Evolutionary conservation across 2,113 vertebrate species (phyloP).

Genomic region (Salminus brasiliensis): DNA sequence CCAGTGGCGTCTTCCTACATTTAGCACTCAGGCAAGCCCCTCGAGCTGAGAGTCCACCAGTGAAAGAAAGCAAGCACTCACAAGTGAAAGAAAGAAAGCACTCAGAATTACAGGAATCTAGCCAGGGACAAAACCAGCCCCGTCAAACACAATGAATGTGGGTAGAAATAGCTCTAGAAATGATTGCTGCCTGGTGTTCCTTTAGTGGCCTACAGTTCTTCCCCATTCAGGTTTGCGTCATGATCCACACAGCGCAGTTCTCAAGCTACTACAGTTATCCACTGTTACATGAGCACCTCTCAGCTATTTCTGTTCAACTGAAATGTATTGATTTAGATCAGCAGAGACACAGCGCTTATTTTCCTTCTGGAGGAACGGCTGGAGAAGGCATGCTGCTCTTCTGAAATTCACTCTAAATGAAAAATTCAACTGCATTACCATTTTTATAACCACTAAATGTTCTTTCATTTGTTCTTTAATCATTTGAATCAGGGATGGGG

Average conservation of each 20-base stretch:
- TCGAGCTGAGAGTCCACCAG: background rate
- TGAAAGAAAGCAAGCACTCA: too few relatives aligned
- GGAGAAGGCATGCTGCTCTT: background rate
- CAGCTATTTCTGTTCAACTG: background rate
- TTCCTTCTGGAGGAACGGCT: conserved; percentile 3
- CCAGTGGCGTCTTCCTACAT: background rate
- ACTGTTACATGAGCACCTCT: background rate
- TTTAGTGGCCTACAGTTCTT: conserved; percentile 7
- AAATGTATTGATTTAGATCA: background rate
- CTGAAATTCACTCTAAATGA: background rate
- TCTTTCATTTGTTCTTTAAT: background rate
- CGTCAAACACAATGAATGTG: background rate
- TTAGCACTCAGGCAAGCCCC: background rate
- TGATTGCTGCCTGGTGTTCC: conserved; percentile 30
- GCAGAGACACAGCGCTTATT: background rate
- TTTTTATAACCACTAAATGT: conserved; percentile 1
- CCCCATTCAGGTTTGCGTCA: conserved; percentile 8
- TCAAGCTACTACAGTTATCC: background rate
- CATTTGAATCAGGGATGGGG: background rate
- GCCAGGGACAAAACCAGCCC: background rate
- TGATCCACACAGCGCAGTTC: background rate
- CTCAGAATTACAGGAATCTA: background rate
- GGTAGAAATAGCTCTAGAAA: conserved; percentile 22
- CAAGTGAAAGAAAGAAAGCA: background rate
- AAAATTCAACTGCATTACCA: background rate